Percentiles rank a stretch among this genome's conserved stretches.
phyloP scores from a whole-genome alignment of 2,888 invertebrate genomes.

The Phrixothrix hirtus region DNA sequence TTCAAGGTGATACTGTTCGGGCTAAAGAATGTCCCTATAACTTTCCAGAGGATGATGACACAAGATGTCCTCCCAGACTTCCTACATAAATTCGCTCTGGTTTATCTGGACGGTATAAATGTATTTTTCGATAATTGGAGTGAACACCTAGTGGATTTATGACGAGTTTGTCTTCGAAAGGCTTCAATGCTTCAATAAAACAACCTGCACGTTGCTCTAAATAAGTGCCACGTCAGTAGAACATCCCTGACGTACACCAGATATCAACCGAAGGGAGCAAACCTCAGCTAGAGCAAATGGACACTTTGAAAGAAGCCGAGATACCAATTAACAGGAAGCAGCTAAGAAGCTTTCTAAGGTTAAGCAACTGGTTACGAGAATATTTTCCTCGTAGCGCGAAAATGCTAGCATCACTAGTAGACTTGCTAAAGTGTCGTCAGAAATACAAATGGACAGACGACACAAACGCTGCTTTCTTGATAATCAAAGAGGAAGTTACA shows the following conservation, averaged over 20 bases:
- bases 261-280: conserved; percentile 20
- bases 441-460: conserved; percentile 25
- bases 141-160: conserved; percentile 28
- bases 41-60: no score
- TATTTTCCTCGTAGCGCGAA: conserved; percentile 35
- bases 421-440: conserved; percentile 19
- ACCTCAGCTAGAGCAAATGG: conserved; percentile 24
- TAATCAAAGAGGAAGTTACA: conserved; percentile 16
- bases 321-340: conserved; percentile 19
- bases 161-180: conserved; percentile 30
- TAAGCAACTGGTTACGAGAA: conserved; percentile 37
- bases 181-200: conserved; percentile 29
- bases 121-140: no score
- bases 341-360: conserved; percentile 34
- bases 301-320: conserved; percentile 6
- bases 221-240: conserved; percentile 30
- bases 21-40: no score
- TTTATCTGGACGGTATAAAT: no score
- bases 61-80: no score
- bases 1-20: no score
- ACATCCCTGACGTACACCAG: conserved; percentile 18
- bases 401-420: conserved; percentile 34
- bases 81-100: conserved; percentile 12
- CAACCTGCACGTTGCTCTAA: conserved; percentile 13
- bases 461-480: conserved; percentile 19